Base-by-base conservation (phyloP, 2,888 invertebrate genomes). In the Ochropleura plecta region DNA sequence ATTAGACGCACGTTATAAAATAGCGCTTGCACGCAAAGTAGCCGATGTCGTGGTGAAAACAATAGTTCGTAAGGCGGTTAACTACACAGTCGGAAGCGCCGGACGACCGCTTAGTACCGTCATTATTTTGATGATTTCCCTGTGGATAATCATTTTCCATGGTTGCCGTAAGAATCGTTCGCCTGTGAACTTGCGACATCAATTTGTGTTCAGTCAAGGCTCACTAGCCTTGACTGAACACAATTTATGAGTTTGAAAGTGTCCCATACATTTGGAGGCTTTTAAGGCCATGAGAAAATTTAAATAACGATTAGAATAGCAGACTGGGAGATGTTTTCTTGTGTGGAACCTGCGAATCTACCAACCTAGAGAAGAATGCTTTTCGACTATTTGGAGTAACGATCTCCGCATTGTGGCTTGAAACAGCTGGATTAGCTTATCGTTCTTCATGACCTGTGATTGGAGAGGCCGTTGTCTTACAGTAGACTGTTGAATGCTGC, bases 91-190 rank as follows among this genome's bases (percentile, higher is more conserved):
- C 18, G 4, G 40, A 46, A 44, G 5, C 16, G 65, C 20, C n/a
- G 2, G 16, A 30, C 9, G 10, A 42, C 30, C 30, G 51, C 40
- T 18, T 14, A 62, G 16, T 62, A 62, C 60, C 40, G 16, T 57
- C 62, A 59, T 67, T 20, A 48, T 60, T 65, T 30, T 55, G 65
- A 55, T 62, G 49, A 42, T 49, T 69, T 70, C 49, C 53, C 40
- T 40, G 44, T 53, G 8, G 55, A 76, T 44, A 59, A 69, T 69
- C 40, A 20, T 53, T 79, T 44, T 59, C 49, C 49, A 75, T 51
- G 70, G 71, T 49, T 83, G 48, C 42, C 59, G 76, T 55, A 83
- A 83, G 44, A 84, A 74, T 42, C 59, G 46, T 51, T 80, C 49
- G 64, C 48, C 55, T 84, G 80, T 73, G 65, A 83, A 73, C 68